A percentile compares a stretch with the other conserved stretches of the same genome.
Conservation (phyloP, 2,113 vertebrate genomes). For the Parus major region DNA sequence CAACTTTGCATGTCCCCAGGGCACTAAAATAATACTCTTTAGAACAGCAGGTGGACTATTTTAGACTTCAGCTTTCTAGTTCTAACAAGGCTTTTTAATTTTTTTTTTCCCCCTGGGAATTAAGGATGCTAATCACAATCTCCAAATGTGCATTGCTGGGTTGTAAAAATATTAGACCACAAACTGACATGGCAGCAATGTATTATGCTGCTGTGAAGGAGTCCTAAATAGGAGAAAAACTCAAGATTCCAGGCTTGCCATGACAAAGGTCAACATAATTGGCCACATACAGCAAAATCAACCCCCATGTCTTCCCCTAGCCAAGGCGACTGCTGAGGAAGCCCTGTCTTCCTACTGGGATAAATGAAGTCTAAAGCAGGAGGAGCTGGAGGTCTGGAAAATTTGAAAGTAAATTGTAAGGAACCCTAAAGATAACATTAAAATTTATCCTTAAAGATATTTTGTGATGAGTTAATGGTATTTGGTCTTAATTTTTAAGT, state of each 20-base stretch:
- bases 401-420: slow-evolving; percentile 71
- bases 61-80: slow-evolving; percentile 78
- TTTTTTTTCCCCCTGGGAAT: slow-evolving; percentile 61
- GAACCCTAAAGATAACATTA: slow-evolving; percentile 66
- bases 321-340: slow-evolving; percentile 70
- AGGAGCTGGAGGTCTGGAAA: slow-evolving; percentile 73
- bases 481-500: neutral
- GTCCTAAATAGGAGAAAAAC: slow-evolving; percentile 76
- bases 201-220: slow-evolving; percentile 65
- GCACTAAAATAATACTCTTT: slow-evolving; percentile 85
- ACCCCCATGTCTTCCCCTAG: slow-evolving; percentile 62
- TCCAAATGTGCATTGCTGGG: slow-evolving; percentile 78
- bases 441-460: slow-evolving; percentile 63
- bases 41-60: slow-evolving; percentile 83
- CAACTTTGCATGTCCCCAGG: slow-evolving; percentile 81
- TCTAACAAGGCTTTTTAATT: slow-evolving; percentile 78
- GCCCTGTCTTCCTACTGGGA: slow-evolving; percentile 72
- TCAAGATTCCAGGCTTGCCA: slow-evolving; percentile 72
- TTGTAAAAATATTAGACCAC: slow-evolving; percentile 78
- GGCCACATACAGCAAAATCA: slow-evolving; percentile 83
- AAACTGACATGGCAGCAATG: slow-evolving; percentile 72
- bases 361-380: slow-evolving; percentile 75
- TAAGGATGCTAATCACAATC: slow-evolving; percentile 84
- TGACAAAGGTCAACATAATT: slow-evolving; percentile 85
- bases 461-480: slow-evolving; percentile 29